Evolutionary conservation across 2,797 vertebrate species (phyloP).

Genomic region (Pangasius macronema): DNA sequence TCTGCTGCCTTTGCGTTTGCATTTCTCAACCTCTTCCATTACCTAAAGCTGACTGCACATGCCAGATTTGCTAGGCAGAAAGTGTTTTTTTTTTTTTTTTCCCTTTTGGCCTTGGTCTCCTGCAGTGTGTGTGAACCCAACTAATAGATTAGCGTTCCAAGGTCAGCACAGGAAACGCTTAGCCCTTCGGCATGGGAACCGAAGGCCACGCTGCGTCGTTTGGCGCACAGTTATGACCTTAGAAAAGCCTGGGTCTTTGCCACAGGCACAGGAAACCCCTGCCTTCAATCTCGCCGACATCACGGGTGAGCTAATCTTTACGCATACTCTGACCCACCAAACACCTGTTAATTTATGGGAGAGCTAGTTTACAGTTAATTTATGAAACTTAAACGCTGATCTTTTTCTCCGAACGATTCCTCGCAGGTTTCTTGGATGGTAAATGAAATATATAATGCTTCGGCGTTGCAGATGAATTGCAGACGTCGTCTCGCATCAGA

Average conservation of each 20-base stretch:
- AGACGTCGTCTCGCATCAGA: not conserved
- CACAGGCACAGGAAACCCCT: slow-evolving; percentile 32
- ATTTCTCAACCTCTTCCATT: slow-evolving; percentile 35
- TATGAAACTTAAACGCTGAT: not conserved
- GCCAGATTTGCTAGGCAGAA: not conserved
- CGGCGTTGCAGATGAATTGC: not conserved
- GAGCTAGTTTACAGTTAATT: slow-evolving; percentile 8
- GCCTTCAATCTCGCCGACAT: slow-evolving; percentile 13
- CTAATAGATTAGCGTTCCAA: slow-evolving; percentile 36
- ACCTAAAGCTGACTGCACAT: slow-evolving; percentile 23
- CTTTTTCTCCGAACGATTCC: not conserved
- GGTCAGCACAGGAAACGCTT: slow-evolving; percentile 54
- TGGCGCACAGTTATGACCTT: slow-evolving; percentile 26
- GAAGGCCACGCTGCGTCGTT: slow-evolving; percentile 18
- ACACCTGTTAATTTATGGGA: not conserved
- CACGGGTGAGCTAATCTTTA: slow-evolving; percentile 24
- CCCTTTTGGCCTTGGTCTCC: not conserved
- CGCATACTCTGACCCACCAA: not conserved
- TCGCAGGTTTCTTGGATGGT: not conserved
- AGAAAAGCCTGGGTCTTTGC: slow-evolving; percentile 1
- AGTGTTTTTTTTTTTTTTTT: not conserved
- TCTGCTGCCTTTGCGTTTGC: not conserved
- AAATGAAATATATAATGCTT: not conserved
- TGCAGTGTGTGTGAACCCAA: not conserved
- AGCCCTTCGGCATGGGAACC: slow-evolving; percentile 57